Conservation (phyloP, 2,113 vertebrate genomes). For the Speoplatyrhinus poulsoni region DNA sequence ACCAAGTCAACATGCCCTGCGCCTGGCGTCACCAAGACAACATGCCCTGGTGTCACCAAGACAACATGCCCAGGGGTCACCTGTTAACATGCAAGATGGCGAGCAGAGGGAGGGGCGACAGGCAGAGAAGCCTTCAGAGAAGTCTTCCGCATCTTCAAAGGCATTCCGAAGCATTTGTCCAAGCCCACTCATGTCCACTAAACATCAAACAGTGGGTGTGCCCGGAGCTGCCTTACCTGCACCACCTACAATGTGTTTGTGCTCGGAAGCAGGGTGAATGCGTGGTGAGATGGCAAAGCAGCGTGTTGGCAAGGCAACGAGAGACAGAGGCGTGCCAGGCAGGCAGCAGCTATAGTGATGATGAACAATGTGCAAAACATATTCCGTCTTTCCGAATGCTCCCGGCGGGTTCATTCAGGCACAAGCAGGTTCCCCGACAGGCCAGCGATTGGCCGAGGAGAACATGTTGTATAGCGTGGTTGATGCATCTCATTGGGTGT, state of each 20-base stretch:
- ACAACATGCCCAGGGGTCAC: slow-evolving; percentile 21
- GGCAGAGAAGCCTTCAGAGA: slow-evolving; percentile 2
- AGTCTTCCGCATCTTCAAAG: neutral
- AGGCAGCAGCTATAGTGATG: neutral
- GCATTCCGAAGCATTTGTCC: slow-evolving; percentile 3
- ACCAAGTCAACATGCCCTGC: too few relatives aligned
- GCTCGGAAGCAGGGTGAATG: slow-evolving; percentile 11
- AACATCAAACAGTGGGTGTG: neutral
- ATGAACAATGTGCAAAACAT: too few relatives aligned
- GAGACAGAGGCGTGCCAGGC: slow-evolving; percentile 3
- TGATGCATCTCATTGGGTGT: slow-evolving; percentile 7
- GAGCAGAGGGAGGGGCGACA: neutral
- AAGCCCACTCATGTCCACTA: slow-evolving; percentile 5
- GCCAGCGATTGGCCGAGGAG: too few relatives aligned
- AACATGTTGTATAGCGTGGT: too few relatives aligned
- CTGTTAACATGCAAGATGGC: neutral
- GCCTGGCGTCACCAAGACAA: neutral
- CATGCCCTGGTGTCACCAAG: slow-evolving; percentile 35
- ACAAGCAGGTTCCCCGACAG: too few relatives aligned
- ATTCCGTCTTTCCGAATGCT: too few relatives aligned
- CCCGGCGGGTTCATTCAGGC: too few relatives aligned
- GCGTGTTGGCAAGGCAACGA: slow-evolving; percentile 24
- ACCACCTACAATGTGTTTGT: neutral
- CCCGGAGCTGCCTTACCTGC: slow-evolving; percentile 51
- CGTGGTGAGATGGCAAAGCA: slow-evolving; percentile 19